phyloP scores from a whole-genome alignment of 2,888 invertebrate species.

The Asteroscopus sphinx region DNA sequence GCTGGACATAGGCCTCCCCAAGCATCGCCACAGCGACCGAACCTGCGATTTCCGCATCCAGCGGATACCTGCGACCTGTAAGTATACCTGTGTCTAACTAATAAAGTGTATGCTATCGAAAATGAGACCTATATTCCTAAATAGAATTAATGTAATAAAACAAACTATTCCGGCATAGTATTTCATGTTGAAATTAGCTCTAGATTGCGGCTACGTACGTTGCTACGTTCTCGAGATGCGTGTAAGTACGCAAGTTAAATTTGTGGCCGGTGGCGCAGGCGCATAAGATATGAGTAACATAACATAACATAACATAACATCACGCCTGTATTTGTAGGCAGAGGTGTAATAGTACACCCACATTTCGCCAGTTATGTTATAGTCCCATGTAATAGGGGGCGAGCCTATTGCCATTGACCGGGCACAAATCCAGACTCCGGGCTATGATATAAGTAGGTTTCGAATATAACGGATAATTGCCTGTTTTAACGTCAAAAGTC shows the following conservation, averaged over 20 bases:
- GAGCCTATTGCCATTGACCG: too few relatives aligned
- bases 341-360: too few relatives aligned
- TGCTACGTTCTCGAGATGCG: slow-evolving; percentile 51
- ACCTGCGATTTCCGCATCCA: too few relatives aligned
- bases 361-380: too few relatives aligned
- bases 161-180: slow-evolving; percentile 54
- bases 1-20: too few relatives aligned
- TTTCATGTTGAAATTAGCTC: slow-evolving; percentile 59
- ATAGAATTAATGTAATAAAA: slow-evolving; percentile 52
- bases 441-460: too few relatives aligned
- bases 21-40: too few relatives aligned
- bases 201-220: slow-evolving; percentile 46
- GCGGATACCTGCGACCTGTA: too few relatives aligned
- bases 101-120: slow-evolving; percentile 27
- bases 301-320: too few relatives aligned
- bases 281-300: slow-evolving; percentile 25
- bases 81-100: slow-evolving; percentile 16
- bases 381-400: too few relatives aligned
- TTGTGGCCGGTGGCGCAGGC: slow-evolving; percentile 46
- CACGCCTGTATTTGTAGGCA: too few relatives aligned
- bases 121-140: slow-evolving; percentile 36
- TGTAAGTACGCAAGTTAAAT: slow-evolving; percentile 63
- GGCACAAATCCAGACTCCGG: too few relatives aligned
- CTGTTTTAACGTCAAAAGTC: background rate
- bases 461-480: slow-evolving; percentile 32